Percentiles rank a stretch among this genome's conserved stretches.
These are phyloP conservation scores for Dipus sagitta DNA, from an alignment of 2,797 vertebrate genomes.

Conservation along the genomic window DNA sequence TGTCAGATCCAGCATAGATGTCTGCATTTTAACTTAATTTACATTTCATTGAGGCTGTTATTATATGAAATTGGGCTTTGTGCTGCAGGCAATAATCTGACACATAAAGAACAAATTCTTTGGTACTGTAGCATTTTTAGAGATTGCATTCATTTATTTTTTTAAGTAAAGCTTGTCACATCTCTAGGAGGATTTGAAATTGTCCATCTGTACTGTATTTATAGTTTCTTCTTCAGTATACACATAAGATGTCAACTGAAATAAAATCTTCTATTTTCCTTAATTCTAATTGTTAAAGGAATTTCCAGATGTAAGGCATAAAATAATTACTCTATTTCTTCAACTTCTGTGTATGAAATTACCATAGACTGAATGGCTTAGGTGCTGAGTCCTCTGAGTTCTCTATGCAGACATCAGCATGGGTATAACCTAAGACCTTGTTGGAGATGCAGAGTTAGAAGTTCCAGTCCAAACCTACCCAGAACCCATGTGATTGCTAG, in stretches of 20 bases:
- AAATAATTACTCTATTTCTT: background rate
- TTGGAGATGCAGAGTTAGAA: background rate
- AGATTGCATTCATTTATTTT: constrained; percentile 72
- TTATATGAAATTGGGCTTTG: constrained; percentile 80
- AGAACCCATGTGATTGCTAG: background rate
- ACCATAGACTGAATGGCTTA: background rate
- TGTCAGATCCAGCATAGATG: constrained; percentile 64
- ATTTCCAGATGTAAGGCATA: background rate
- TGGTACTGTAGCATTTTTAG: constrained; percentile 74
- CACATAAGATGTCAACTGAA: constrained; percentile 61
- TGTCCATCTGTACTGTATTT: background rate
- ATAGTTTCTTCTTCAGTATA: constrained; percentile 66
- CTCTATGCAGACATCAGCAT: background rate
- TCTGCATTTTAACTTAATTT: constrained; percentile 77
- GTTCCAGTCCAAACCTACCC: background rate
- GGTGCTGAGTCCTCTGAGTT: background rate
- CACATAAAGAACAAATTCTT: constrained; percentile 79
- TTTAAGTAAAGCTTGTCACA: constrained; percentile 62
- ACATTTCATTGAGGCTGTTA: constrained; percentile 76
- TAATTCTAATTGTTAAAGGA: background rate
- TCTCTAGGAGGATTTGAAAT: constrained; percentile 52
- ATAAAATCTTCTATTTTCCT: background rate
- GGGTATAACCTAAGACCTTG: background rate
- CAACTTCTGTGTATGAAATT: background rate
- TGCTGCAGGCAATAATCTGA: constrained; percentile 73